Evolutionary conservation across 1,140 invertebrate genomes (phyloP), one percentile per base, ranked within the genome.

Genomic region (Eupristina koningsbergeri): DNA sequence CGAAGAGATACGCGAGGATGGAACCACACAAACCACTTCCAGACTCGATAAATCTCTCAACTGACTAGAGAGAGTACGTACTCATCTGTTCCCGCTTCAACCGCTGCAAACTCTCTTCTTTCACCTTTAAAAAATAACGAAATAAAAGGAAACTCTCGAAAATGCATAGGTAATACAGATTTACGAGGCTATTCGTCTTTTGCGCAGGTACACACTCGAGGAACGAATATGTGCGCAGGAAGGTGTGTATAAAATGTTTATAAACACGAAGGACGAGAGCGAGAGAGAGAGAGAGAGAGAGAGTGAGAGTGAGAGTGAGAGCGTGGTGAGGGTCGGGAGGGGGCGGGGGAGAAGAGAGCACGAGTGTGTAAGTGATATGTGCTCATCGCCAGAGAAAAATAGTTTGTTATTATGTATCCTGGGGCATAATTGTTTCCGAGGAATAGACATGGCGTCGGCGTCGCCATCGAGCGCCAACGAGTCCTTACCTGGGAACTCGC

Each of bases 391-490:
- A 53, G 64, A 86, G 86, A 87, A 82, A 86, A 89, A 89, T 85
- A 87, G 87, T 87, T 89, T 86, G 87, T 90, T 90, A 90, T 90
- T 90, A 90, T 89, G 89, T 89, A 87, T 87, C 87, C 86, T 81
- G 85, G 74, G 85, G 82, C 86, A 88, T 90, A 90, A 90, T 90
- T 90, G 89, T 90, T 90, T 90, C 87, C 89, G 89, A 89, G 89
- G 88, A 90, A 90, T 86, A 84, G 84, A 88, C 86, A 88, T 87
- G 88, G 87, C 87, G 86, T 78, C 73, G 77, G 53, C 39, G 19
- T 36, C 74, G 61, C 31, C 17, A 71, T 11, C 80, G 74, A 47
- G 50, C 58, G n/a, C 26, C 34, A 31, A 50, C 53, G 61, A 88
- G 89, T 89, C 89, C 89, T 89, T 89, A 88, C 88, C 88, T 90